phyloP scores from a whole-genome alignment of 2,888 invertebrate species.

The Neocrepidodera transversa region DNA sequence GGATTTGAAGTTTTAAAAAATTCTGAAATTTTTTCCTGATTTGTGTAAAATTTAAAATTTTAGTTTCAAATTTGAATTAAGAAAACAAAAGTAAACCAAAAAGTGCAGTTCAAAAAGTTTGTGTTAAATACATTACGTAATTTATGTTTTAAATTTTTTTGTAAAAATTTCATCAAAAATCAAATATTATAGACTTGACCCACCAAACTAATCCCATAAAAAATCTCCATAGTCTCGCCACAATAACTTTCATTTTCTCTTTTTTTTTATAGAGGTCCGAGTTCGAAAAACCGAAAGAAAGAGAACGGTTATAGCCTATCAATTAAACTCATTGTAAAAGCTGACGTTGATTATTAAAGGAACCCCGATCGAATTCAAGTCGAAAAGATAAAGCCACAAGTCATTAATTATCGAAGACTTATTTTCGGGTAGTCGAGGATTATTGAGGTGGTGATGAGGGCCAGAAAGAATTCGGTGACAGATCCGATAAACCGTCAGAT shows the following conservation, averaged over 20 bases:
- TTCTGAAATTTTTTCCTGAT: too few species aligned
- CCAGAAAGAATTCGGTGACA: conserved; percentile 37
- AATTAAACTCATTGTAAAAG: conserved; percentile 50
- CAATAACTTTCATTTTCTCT: conserved; percentile 21
- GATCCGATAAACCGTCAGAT: conserved; percentile 37
- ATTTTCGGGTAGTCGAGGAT: conserved; percentile 35
- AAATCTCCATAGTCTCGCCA: conserved; percentile 11
- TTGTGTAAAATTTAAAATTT: too few species aligned
- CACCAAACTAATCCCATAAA: conserved; percentile 1
- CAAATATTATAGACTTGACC: conserved; percentile 3
- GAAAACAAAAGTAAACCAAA: too few species aligned
- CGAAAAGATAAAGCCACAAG: conserved; percentile 46
- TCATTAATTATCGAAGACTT: conserved; percentile 49
- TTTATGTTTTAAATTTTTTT: too few species aligned
- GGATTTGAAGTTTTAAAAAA: too few species aligned
- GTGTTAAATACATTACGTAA: too few species aligned
- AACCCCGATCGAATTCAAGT: conserved; percentile 45
- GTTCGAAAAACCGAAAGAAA: conserved; percentile 19
- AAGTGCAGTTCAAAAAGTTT: too few species aligned
- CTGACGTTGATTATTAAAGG: conserved; percentile 50
- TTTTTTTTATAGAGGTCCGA: conserved; percentile 7
- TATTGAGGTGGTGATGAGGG: conserved; percentile 38
- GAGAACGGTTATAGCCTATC: conserved; percentile 40
- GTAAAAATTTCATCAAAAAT: too few species aligned
- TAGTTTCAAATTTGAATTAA: too few species aligned